phyloP scores from a whole-genome alignment of 2,888 invertebrate genomes.

The Serripes groenlandicus region DNA sequence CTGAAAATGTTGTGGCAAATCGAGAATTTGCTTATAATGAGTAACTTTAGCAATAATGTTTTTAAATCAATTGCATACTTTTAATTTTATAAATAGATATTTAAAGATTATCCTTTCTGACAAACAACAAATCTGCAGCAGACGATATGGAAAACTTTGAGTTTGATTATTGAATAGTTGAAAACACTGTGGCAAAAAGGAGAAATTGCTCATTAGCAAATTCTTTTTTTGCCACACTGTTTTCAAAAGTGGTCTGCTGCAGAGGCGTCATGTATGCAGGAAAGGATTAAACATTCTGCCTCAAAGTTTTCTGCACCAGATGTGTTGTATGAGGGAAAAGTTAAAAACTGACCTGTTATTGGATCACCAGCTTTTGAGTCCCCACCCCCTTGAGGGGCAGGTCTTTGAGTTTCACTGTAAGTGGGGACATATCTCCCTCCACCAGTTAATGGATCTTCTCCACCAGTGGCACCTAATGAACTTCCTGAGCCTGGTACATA shows the following conservation, averaged over 20 bases:
- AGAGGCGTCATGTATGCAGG: too few species aligned
- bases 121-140: too few species aligned
- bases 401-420: conserved; percentile 50
- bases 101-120: too few species aligned
- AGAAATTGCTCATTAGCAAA: neutral
- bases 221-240: neutral
- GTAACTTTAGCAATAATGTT: too few species aligned
- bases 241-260: neutral
- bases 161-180: neutral
- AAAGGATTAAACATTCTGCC: too few species aligned
- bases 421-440: conserved; percentile 76
- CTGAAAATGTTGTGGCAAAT: too few species aligned
- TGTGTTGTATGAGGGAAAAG: neutral
- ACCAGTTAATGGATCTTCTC: conserved; percentile 88
- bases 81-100: too few species aligned
- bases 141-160: neutral
- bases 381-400: conserved; percentile 65
- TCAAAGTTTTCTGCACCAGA: neutral
- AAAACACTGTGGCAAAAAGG: neutral
- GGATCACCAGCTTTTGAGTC: conserved; percentile 73
- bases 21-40: too few species aligned
- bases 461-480: conserved; percentile 48
- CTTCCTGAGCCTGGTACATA: conserved; percentile 89
- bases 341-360: conserved; percentile 46
- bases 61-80: too few species aligned